Evolutionary conservation across 2,888 invertebrate species (phyloP).

Genomic region (Lepidochrysops patricia): DNA sequence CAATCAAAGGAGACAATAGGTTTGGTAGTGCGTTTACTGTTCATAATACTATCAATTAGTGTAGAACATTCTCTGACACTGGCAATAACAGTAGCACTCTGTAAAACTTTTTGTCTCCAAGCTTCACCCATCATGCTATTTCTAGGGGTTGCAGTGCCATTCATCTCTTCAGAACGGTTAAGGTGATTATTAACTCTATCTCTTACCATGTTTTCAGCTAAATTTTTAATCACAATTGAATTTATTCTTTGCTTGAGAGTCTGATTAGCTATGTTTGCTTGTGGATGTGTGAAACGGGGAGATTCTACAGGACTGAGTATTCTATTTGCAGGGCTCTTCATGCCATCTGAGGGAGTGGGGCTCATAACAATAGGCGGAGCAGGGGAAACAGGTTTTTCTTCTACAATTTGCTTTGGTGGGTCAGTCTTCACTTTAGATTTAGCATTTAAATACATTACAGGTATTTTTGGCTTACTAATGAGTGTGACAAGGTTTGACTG

Average conservation of each 20-base stretch:
- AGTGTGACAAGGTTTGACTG: slow-evolving; percentile 93
- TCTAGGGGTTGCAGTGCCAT: slow-evolving; percentile 56
- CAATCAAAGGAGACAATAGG: slow-evolving; percentile 90
- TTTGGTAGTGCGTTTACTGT: slow-evolving; percentile 67
- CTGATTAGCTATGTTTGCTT: slow-evolving; percentile 78
- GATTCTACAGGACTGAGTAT: slow-evolving; percentile 70
- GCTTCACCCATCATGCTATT: slow-evolving; percentile 78
- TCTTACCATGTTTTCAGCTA: slow-evolving; percentile 86
- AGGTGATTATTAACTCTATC: slow-evolving; percentile 66
- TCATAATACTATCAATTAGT: slow-evolving; percentile 83
- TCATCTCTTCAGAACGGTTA: slow-evolving; percentile 60
- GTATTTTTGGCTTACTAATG: slow-evolving; percentile 83
- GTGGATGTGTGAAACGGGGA: slow-evolving; percentile 60
- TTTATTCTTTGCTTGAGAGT: slow-evolving; percentile 91
- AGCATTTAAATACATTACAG: slow-evolving; percentile 71
- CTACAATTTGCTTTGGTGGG: slow-evolving; percentile 62
- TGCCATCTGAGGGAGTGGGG: slow-evolving; percentile 65
- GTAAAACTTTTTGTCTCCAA: slow-evolving; percentile 87
- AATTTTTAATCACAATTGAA: slow-evolving; percentile 88
- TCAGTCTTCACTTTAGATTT: slow-evolving; percentile 68
- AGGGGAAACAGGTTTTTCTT: slow-evolving; percentile 52
- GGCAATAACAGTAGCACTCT: slow-evolving; percentile 87
- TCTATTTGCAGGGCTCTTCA: slow-evolving; percentile 59
- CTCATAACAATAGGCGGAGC: slow-evolving; percentile 52
- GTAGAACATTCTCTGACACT: slow-evolving; percentile 85